Evolutionary conservation across 1,140 invertebrate genomes (phyloP).

Genomic region (Drosophila cardini): DNA sequence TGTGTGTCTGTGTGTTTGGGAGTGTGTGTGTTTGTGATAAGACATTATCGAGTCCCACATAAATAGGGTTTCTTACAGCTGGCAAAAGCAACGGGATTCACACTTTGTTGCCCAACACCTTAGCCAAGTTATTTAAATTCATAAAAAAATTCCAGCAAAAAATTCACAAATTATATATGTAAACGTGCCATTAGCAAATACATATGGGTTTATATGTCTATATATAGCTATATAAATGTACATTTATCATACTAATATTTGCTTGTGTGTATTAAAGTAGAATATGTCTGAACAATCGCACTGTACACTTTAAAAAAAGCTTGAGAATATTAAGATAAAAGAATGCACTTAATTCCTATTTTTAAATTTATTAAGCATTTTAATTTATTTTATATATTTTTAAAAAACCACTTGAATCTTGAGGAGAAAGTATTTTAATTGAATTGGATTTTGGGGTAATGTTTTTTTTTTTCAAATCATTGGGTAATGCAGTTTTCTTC

Average conservation of each 20-base stretch:
- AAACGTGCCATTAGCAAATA: constrained; percentile 23
- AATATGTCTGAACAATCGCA: constrained; percentile 16
- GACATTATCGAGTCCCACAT: neutral
- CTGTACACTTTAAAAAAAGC: neutral
- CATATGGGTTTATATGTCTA: neutral
- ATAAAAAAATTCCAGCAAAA: constrained; percentile 2
- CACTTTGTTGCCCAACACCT: neutral
- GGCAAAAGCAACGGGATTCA: neutral
- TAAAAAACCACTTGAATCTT: no score
- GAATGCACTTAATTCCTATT: no score
- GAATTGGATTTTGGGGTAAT: no score
- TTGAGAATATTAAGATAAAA: neutral
- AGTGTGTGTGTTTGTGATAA: no score
- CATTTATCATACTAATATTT: constrained; percentile 33
- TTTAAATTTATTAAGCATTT: no score
- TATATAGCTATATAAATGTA: constrained; percentile 4
- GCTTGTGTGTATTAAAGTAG: constrained; percentile 1
- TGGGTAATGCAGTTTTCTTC: no score
- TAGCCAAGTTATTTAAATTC: neutral
- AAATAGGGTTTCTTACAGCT: constrained; percentile 1
- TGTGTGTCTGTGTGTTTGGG: neutral
- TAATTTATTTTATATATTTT: no score
- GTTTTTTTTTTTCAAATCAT: no score
- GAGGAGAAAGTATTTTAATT: no score
- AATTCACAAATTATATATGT: constrained; percentile 6